A percentile compares a stretch with the other conserved stretches of the same genome.
These are phyloP conservation scores for Sterna hirundo DNA, from an alignment of 2,113 vertebrate genomes.

Conservation along the genomic window DNA sequence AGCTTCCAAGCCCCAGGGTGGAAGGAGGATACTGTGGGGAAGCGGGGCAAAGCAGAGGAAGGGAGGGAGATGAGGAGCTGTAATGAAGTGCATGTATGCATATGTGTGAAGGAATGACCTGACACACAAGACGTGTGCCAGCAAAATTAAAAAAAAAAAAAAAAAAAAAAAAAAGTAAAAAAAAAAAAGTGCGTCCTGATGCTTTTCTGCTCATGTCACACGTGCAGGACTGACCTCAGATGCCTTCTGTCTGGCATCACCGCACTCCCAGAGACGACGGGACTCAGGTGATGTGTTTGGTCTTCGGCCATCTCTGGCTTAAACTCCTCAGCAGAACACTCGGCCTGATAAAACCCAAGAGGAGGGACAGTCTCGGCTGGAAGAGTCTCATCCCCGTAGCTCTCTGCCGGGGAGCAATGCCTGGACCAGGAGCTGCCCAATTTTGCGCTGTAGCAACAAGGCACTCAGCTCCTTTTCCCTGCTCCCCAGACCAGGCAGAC, in stretches of 20 bases:
- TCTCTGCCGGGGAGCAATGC: neutral
- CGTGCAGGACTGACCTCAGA: neutral
- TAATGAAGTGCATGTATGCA: constrained; percentile 10
- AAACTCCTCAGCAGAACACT: neutral
- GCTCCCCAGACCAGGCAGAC: neutral
- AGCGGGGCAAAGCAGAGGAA: neutral
- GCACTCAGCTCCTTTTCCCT: neutral
- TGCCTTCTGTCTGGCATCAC: constrained; percentile 52
- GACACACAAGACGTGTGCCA: neutral
- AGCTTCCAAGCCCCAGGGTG: constrained; percentile 8
- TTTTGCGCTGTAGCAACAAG: neutral
- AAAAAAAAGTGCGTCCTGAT: neutral
- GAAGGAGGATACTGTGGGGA: constrained; percentile 19
- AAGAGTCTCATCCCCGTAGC: neutral
- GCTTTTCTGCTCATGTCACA: neutral
- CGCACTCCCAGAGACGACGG: neutral
- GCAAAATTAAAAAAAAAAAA: neutral
- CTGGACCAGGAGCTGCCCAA: neutral
- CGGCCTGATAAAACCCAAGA: neutral
- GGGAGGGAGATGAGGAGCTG: neutral
- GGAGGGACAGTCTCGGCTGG: neutral
- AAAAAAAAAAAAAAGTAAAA: neutral
- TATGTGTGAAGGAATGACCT: constrained; percentile 20
- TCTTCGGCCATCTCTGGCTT: neutral
- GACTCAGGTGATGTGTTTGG: neutral